Percentiles rank a stretch among this genome's conserved stretches.
phyloP scores from a whole-genome alignment of 2,113 vertebrate genomes.

The Meriones unguiculatus region DNA sequence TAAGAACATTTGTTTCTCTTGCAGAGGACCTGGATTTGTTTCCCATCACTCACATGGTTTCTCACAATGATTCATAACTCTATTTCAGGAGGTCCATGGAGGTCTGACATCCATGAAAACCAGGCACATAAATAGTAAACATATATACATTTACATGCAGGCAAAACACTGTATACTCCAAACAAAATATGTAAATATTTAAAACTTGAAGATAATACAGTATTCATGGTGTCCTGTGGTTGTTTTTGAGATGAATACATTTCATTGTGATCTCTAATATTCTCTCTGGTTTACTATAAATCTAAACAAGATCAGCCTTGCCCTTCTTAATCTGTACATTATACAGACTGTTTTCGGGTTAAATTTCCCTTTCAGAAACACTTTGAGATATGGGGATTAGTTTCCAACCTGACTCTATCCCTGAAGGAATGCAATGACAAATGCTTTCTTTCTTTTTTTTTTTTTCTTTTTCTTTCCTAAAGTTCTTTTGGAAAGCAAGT shows the following conservation, averaged over 20 bases:
- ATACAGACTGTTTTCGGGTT: neutral
- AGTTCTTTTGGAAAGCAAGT: neutral
- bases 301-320: neutral
- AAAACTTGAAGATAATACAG: neutral
- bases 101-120: neutral
- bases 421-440: neutral
- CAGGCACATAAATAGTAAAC: neutral
- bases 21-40: neutral
- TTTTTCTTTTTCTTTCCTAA: neutral
- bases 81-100: neutral
- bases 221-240: neutral
- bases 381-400: neutral
- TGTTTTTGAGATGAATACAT: neutral
- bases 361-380: neutral
- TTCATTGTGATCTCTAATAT: neutral
- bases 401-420: neutral
- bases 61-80: neutral
- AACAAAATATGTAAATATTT: too few species aligned
- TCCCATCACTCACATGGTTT: too few species aligned
- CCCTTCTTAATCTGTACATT: neutral
- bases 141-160: neutral
- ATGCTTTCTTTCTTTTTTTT: neutral
- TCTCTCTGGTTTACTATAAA: neutral
- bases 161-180: neutral
- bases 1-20: neutral